Evolutionary conservation across 1,140 invertebrate genomes (phyloP).

Genomic region (Drosophila paulistorum): DNA sequence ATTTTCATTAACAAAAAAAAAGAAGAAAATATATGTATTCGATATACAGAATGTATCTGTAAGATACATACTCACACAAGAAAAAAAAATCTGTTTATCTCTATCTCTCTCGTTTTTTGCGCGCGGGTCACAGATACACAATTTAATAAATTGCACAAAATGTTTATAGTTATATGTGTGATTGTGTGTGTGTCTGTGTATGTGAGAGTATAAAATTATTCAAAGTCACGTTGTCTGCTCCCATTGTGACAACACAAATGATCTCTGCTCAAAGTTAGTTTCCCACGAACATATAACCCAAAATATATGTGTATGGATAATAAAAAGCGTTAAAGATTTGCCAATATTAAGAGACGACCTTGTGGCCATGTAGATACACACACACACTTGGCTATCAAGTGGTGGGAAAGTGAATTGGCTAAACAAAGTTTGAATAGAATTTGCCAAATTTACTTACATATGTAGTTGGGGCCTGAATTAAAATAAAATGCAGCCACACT

Average conservation of each 20-base stretch:
- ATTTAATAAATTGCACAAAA: conserved; percentile 57
- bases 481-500: conserved; percentile 11
- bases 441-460: neutral
- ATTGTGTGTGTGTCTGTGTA: conserved; percentile 22
- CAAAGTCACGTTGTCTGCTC: conserved; percentile 51
- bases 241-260: conserved; percentile 26
- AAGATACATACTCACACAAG: conserved; percentile 5
- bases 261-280: conserved; percentile 33
- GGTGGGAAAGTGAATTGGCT: neutral
- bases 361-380: neutral
- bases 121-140: conserved; percentile 41
- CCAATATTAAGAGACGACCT: conserved; percentile 29
- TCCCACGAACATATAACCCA: conserved; percentile 48
- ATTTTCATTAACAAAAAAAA: conserved; percentile 18
- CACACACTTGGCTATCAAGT: neutral
- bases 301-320: conserved; percentile 18
- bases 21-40: conserved; percentile 24
- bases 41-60: neutral
- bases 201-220: conserved; percentile 43
- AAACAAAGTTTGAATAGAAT: neutral
- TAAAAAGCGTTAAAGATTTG: conserved; percentile 52
- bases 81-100: conserved; percentile 32
- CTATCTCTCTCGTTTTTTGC: neutral
- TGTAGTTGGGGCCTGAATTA: neutral
- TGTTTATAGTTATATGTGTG: conserved; percentile 36